These are phyloP conservation scores for Notodonta dromedarius DNA, from an alignment of 2,888 invertebrate genomes.

Conservation along the genomic window DNA sequence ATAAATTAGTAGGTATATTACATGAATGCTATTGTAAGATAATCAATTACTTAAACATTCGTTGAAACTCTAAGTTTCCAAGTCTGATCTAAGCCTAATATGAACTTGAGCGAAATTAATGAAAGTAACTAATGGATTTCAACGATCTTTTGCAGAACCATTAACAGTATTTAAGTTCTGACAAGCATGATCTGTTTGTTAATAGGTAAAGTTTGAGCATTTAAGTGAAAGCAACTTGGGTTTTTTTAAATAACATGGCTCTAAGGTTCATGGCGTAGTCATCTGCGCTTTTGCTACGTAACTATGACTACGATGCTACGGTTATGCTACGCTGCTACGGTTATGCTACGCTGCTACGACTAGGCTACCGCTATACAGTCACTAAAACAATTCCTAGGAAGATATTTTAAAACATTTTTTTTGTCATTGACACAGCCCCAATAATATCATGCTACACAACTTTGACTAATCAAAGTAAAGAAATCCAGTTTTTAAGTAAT, in stretches of 20 bases:
- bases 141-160: not conserved
- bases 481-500: not conserved
- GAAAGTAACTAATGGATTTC: slow-evolving; percentile 2
- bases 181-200: slow-evolving; percentile 1
- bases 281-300: too few relatives aligned
- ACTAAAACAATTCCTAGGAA: not conserved
- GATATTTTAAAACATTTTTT: too few relatives aligned
- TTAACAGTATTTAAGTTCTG: slow-evolving; percentile 1
- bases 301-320: too few relatives aligned
- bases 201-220: not conserved
- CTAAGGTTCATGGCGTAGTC: too few relatives aligned
- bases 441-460: not conserved
- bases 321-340: too few relatives aligned
- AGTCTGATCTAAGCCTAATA: not conserved
- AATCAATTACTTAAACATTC: not conserved
- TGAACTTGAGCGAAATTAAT: slow-evolving; percentile 6
- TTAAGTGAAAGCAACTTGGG: not conserved
- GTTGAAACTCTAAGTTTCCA: not conserved
- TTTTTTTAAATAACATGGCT: not conserved
- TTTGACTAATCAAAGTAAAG: not conserved
- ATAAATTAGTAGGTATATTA: too few relatives aligned
- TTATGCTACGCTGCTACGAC: not conserved
- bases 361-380: not conserved
- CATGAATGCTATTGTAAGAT: too few relatives aligned
- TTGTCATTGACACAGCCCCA: too few relatives aligned